These are phyloP conservation scores for Podilymbus podiceps DNA, from an alignment of 2,113 vertebrate species.

Conservation along the genomic window DNA sequence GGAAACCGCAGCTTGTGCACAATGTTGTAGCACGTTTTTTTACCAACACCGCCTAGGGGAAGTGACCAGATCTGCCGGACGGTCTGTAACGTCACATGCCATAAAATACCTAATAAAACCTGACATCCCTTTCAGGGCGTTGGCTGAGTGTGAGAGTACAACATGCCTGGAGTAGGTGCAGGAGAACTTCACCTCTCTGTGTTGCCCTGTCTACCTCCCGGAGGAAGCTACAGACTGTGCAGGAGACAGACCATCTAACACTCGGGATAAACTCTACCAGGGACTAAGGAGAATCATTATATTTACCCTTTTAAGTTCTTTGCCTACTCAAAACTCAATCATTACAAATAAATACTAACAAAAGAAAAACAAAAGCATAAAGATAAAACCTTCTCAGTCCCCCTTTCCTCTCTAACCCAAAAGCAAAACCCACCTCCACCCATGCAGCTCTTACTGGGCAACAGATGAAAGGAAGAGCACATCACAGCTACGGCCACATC, in stretches of 20 bases:
- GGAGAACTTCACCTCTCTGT: background rate
- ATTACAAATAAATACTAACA: background rate
- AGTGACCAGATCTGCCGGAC: background rate
- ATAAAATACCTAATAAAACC: background rate
- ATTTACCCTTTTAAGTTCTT: background rate
- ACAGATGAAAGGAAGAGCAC: background rate
- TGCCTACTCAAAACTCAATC: background rate
- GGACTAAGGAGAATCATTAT: background rate
- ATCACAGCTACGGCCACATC: accelerated
- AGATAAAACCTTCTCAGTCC: background rate
- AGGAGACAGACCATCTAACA: background rate
- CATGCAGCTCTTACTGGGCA: background rate
- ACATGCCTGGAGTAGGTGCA: background rate
- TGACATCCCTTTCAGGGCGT: background rate
- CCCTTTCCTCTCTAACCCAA: background rate
- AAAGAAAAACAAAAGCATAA: background rate
- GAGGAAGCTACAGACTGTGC: background rate
- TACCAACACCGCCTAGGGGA: accelerated
- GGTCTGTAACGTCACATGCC: background rate
- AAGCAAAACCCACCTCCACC: background rate
- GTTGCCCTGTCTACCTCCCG: background rate
- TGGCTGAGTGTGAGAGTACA: background rate
- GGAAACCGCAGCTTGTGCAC: background rate
- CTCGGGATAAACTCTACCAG: background rate
- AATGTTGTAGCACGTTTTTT: background rate